Evolutionary conservation across 2,797 vertebrate species (phyloP), one percentile per base, ranked within the genome.

Genomic region (Pteropus rufus): DNA sequence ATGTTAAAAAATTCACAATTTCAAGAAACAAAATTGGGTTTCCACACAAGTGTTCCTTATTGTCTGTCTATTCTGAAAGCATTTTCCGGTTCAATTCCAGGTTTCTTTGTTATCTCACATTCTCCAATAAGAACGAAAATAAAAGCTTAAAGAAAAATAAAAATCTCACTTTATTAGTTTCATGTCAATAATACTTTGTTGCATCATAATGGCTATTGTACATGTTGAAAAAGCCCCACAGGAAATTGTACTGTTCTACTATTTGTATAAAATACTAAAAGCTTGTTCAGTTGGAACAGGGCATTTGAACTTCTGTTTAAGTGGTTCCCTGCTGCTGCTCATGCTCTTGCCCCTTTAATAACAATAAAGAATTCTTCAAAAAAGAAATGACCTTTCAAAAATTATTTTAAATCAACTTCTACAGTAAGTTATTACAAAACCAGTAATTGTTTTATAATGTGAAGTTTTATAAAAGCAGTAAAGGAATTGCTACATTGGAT

Each of bases 401-500:
- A 36, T 76, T 87, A 95, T 93, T 97, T 93, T 95, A 83, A 77
- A 90, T 93, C 58, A 97, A 67, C 16, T 73, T 90, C 93, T 46
- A 92, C 64, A 67, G 21, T 69, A 95, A 96, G 60, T 11, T 56
- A 10, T 96, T 72, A 89, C 76, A 95, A 65, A 94, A 60, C 2
- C 34, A 41, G 2, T 67, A 44, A 18, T 93, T 95, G n/a, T 73
- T 97, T 97, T 80, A 73, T 75, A 69, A 58, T 81, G n/a, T 84
- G 39, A 41, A 2, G 94, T 81, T 89, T n/a, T 56, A 86, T 76
- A 87, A 95, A 88, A 97, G 7, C 18, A 93, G 41, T 93, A 97
- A 97, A 97, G 21, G 91, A 52, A 97, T 96, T 96, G 70, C 54
- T 98, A 24, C 84, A 84, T 10, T 96, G 90, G 97, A 96, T 91